Conservation (phyloP, 1,140 invertebrate species). For the Stegodyphus mimosarum region DNA sequence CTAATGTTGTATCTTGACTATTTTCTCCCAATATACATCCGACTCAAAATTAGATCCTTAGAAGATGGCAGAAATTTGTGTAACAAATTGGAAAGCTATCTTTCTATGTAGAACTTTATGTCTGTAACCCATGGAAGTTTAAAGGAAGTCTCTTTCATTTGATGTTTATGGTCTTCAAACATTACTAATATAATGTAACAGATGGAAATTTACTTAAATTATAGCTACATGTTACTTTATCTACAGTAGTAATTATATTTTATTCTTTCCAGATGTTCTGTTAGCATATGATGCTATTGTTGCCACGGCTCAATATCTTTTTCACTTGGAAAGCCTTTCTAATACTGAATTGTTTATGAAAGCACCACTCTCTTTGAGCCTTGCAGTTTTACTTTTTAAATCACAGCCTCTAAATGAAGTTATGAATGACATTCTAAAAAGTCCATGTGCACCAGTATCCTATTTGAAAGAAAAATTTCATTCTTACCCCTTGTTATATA, state of each 20-base stretch:
- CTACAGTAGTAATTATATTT: neutral
- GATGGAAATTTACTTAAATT: no score
- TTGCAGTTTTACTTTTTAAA: slow-evolving; percentile 29
- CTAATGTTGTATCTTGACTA: no score
- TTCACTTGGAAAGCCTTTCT: slow-evolving; percentile 1
- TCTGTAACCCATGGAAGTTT: no score
- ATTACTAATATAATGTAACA: no score
- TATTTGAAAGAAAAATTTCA: slow-evolving; percentile 12
- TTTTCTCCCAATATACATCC: no score
- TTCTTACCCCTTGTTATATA: slow-evolving; percentile 23
- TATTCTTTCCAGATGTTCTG: slow-evolving; percentile 12
- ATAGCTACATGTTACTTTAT: no score
- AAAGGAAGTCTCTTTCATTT: no score
- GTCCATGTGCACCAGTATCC: neutral
- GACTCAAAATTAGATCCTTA: no score
- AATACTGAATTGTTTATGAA: slow-evolving; percentile 5
- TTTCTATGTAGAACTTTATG: no score
- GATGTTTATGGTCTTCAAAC: no score
- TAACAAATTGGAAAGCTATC: no score
- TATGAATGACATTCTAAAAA: neutral
- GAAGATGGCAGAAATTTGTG: no score
- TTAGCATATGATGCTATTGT: slow-evolving; percentile 38
- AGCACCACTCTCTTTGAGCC: slow-evolving; percentile 9
- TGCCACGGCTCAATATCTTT: slow-evolving; percentile 25
- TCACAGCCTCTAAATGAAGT: slow-evolving; percentile 8